Conservation (phyloP, 2,113 vertebrate genomes). For the Oreochromis spilurus region DNA sequence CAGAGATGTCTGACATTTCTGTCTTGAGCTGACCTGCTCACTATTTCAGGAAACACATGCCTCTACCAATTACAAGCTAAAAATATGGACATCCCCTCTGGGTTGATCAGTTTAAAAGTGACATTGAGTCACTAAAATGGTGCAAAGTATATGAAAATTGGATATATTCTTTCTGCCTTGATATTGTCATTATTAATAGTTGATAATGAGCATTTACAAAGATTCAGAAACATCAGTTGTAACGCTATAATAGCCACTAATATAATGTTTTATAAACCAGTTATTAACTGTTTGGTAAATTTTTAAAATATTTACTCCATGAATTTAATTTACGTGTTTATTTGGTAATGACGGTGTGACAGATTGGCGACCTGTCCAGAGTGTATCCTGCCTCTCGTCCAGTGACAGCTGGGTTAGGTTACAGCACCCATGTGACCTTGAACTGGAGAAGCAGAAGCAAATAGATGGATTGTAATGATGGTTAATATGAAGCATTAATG, state of each 20-base stretch:
- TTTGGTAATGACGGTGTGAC: background rate
- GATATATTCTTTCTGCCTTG: background rate
- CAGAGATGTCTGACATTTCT: background rate
- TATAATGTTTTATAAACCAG: background rate
- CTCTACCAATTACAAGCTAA: background rate
- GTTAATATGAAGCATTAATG: background rate
- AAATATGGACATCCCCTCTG: background rate
- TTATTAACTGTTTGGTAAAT: background rate
- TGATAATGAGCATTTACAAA: background rate
- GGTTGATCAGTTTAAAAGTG: background rate
- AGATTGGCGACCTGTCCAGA: background rate
- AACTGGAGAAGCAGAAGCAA: background rate
- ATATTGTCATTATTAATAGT: background rate
- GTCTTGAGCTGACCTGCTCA: background rate
- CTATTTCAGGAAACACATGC: background rate
- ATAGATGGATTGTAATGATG: background rate
- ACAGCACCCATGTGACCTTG: background rate
- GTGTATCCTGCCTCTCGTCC: background rate
- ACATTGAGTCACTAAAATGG: conserved; percentile 11
- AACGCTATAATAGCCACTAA: background rate
- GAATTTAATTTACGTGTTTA: background rate
- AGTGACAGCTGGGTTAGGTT: background rate
- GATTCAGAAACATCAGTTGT: background rate
- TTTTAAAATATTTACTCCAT: background rate
- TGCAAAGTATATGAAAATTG: background rate